These are phyloP conservation scores for Labeo rohita DNA, from an alignment of 2,113 vertebrate species.

Conservation along the genomic window DNA sequence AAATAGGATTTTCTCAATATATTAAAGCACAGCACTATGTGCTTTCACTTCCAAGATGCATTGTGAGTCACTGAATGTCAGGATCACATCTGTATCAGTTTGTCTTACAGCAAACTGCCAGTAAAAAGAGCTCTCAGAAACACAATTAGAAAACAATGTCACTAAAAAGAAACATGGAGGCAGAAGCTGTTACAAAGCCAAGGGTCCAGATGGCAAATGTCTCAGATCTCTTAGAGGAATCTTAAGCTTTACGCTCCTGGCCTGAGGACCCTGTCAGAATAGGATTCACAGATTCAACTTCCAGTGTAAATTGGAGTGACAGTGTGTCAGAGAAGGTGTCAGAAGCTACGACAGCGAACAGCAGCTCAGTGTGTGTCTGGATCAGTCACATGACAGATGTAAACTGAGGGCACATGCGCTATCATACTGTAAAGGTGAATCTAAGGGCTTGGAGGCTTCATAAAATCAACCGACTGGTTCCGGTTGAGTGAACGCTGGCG, in stretches of 20 bases:
- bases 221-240: constrained; percentile 28
- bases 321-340: constrained; percentile 36
- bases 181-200: not conserved
- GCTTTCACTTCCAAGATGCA: not conserved
- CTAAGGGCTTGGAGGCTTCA: not conserved
- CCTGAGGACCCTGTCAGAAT: constrained; percentile 48
- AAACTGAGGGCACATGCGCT: not conserved
- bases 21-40: not conserved
- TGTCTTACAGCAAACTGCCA: not conserved
- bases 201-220: constrained; percentile 32
- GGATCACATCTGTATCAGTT: not conserved
- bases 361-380: constrained; percentile 35
- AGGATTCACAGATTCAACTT: constrained; percentile 40
- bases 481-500: too few relatives aligned
- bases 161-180: constrained; percentile 7
- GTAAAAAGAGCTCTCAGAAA: not conserved
- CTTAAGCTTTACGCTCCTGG: not conserved
- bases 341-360: constrained; percentile 16
- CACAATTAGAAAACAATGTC: constrained; percentile 12
- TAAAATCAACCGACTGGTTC: not conserved
- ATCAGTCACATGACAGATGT: constrained; percentile 31
- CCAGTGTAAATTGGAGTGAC: constrained; percentile 45
- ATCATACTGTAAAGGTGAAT: not conserved
- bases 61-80: not conserved
- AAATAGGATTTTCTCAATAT: not conserved